Evolutionary conservation across 30 jellyfish, hydroid and myxozoan genomes (phyloP).

Genomic region (Catostylus mosaicus): DNA sequence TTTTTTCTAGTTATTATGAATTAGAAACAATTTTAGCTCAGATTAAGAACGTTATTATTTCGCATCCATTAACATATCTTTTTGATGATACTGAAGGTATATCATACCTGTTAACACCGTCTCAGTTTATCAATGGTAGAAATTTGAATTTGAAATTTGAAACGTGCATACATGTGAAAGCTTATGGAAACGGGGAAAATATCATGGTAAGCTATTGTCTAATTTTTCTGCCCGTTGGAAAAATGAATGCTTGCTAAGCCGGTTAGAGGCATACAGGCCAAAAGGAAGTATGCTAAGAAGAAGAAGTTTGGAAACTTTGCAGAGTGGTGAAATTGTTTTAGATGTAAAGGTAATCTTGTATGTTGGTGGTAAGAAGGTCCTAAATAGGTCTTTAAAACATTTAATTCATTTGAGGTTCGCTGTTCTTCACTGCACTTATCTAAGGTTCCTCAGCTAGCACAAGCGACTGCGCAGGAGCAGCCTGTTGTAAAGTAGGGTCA

Average conservation of each 20-base stretch:
- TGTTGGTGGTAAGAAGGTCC: slow-evolving; percentile 13
- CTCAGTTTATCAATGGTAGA: slow-evolving; percentile 1
- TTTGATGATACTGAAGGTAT: no score
- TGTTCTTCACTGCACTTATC: neutral
- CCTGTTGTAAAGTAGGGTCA: no score
- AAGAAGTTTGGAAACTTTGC: slow-evolving; percentile 47
- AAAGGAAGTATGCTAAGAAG: slow-evolving; percentile 1
- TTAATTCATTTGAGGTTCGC: slow-evolving; percentile 25
- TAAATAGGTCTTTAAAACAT: slow-evolving; percentile 38
- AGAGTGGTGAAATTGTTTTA: slow-evolving; percentile 35
- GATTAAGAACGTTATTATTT: no score
- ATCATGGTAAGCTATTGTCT: slow-evolving; percentile 18
- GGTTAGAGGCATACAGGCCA: slow-evolving; percentile 51
- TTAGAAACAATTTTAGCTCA: no score
- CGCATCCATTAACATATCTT: no score
- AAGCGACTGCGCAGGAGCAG: neutral
- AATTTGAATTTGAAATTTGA: neutral
- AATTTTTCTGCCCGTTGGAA: slow-evolving; percentile 31
- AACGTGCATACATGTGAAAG: slow-evolving; percentile 37
- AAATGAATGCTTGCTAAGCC: slow-evolving; percentile 40
- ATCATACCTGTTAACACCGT: slow-evolving; percentile 1
- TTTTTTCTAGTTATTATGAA: no score
- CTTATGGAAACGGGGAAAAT: slow-evolving; percentile 35
- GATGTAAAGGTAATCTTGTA: slow-evolving; percentile 27
- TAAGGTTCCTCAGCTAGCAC: neutral